Conservation (phyloP, 2,888 invertebrate species). For the Cotesia congregata region DNA sequence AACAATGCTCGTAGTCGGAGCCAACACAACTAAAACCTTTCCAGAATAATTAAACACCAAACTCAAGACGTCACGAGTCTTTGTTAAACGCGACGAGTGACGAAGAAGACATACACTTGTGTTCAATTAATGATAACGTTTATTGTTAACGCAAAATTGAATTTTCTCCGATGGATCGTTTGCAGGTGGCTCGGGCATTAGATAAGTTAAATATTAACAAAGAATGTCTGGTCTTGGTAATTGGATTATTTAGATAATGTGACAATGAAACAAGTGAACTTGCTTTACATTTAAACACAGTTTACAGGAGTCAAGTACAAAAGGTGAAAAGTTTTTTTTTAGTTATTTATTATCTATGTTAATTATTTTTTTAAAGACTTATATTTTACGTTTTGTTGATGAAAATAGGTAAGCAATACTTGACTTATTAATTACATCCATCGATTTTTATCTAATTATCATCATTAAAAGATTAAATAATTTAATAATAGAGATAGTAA, state of each 20-base stretch:
- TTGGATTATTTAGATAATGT: not conserved
- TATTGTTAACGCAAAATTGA: not conserved
- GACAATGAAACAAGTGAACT: not conserved
- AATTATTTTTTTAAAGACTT: too few relatives aligned
- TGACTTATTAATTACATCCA: too few relatives aligned
- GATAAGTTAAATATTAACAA: not conserved
- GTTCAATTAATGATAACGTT: not conserved
- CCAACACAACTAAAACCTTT: not conserved
- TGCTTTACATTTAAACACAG: not conserved
- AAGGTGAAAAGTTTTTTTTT: not conserved
- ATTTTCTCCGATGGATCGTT: not conserved
- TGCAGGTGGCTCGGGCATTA: not conserved
- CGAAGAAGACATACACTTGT: not conserved
- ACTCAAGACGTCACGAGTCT: not conserved
- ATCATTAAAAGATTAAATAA: too few relatives aligned
- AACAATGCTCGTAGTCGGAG: not conserved
- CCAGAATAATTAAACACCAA: too few relatives aligned
- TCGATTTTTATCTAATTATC: too few relatives aligned
- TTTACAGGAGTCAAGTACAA: not conserved
- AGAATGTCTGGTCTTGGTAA: not conserved
- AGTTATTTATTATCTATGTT: too few relatives aligned
- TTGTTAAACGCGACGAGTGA: too few relatives aligned
- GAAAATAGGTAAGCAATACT: too few relatives aligned
- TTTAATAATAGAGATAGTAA: too few relatives aligned
- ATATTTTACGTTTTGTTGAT: too few relatives aligned